Conservation (phyloP, 2,113 vertebrate species). For the Cheirogaleus medius region DNA sequence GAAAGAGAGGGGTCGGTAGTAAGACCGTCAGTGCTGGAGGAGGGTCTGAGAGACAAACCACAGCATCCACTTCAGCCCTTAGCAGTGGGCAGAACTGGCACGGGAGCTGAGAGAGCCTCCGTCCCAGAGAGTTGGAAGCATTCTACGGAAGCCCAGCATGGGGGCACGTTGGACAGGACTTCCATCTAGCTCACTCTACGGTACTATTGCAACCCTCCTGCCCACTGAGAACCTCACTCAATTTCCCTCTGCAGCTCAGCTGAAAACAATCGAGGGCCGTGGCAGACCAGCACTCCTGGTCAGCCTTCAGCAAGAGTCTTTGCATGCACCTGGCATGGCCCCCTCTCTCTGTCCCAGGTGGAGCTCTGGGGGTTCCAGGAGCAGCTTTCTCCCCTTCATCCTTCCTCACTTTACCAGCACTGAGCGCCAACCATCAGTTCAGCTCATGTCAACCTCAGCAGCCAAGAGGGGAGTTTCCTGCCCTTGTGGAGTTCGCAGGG, state of each 20-base stretch:
- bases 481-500: neutral
- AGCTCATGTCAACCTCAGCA: neutral
- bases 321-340: fast-evolving
- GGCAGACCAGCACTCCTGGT: neutral
- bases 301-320: neutral
- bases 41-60: fast-evolving
- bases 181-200: neutral
- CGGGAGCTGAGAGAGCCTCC: neutral
- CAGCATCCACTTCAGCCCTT: neutral
- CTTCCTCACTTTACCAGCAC: neutral
- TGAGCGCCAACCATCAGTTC: neutral
- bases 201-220: neutral
- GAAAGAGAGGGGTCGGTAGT: neutral
- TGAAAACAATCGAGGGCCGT: neutral
- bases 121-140: neutral
- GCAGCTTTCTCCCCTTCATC: neutral
- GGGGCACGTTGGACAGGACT: neutral
- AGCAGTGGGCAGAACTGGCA: neutral
- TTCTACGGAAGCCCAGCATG: neutral
- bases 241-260: neutral
- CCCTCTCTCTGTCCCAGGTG: neutral
- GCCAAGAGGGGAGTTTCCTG: neutral
- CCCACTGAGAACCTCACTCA: neutral
- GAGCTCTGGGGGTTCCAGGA: neutral
- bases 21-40: neutral